A percentile compares a stretch with the other conserved stretches of the same genome.
phyloP scores from a whole-genome alignment of 1,140 invertebrate species.

The Drosophila sp. region DNA sequence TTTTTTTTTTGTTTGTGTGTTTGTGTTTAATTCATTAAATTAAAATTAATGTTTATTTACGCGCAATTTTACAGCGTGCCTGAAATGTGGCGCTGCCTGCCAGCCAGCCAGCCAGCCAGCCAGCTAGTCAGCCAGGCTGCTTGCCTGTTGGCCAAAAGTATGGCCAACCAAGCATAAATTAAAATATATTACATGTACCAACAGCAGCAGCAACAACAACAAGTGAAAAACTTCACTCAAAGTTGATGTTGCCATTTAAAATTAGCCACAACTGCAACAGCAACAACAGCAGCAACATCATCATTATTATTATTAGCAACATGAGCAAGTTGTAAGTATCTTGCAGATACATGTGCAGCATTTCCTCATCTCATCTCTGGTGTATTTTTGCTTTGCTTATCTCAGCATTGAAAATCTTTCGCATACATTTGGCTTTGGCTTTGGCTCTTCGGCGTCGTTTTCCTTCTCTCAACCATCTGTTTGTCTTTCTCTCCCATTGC shows the following conservation, averaged over 20 bases:
- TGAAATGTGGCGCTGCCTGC: constrained; percentile 45
- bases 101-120: not conserved
- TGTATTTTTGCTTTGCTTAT: constrained; percentile 40
- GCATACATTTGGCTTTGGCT: constrained; percentile 5
- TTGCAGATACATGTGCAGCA: constrained; percentile 44
- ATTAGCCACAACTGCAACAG: constrained; percentile 57
- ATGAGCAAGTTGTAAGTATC: constrained; percentile 45
- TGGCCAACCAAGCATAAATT: constrained; percentile 76
- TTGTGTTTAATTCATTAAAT: constrained; percentile 77
- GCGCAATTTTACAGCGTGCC: constrained; percentile 66
- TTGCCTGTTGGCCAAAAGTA: constrained; percentile 58
- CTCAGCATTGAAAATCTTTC: constrained; percentile 48
- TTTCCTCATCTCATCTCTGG: constrained; percentile 11
- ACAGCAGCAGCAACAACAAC: constrained; percentile 16
- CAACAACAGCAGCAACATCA: constrained; percentile 36
- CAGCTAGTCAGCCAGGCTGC: not conserved
- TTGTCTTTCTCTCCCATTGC: not conserved
- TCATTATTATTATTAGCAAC: constrained; percentile 52
- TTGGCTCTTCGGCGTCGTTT: constrained; percentile 49
- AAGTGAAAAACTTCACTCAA: constrained; percentile 36
- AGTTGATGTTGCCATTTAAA: constrained; percentile 63
- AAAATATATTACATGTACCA: constrained; percentile 67
- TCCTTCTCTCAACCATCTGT: not conserved
- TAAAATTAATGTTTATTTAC: constrained; percentile 79
- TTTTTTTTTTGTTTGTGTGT: constrained; percentile 15